Evolutionary conservation across 2,888 invertebrate species (phyloP).

Genomic region (Ormyrus labotus): DNA sequence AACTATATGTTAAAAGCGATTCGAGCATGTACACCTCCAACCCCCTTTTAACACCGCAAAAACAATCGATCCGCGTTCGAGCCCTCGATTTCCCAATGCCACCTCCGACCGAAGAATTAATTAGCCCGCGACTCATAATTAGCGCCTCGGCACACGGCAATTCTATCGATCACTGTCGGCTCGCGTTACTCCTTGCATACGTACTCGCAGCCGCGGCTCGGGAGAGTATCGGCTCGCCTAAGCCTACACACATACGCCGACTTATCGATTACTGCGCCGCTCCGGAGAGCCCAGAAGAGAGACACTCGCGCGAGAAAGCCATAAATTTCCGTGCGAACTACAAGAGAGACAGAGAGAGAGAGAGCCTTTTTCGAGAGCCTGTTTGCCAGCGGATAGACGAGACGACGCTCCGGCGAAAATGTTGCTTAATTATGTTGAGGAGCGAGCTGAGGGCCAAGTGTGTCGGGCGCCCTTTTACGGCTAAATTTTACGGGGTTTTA

Average conservation of each 20-base stretch:
- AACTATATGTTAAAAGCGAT: no score
- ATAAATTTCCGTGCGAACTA: slow-evolving; percentile 42
- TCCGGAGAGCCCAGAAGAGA: slow-evolving; percentile 21
- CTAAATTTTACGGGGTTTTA: no score
- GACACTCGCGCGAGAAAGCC: slow-evolving; percentile 44
- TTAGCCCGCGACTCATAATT: slow-evolving; percentile 3
- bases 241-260: slow-evolving; percentile 21
- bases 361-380: background rate
- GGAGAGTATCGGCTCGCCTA: background rate
- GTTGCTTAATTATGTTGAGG: slow-evolving; percentile 20
- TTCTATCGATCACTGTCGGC: slow-evolving; percentile 42
- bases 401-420: background rate
- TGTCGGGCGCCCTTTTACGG: no score
- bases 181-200: slow-evolving; percentile 11
- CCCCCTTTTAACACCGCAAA: no score
- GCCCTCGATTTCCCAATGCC: no score
- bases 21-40: no score
- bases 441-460: no score
- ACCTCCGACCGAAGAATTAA: slow-evolving; percentile 10
- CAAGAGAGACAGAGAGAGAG: no score
- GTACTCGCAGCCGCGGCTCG: background rate
- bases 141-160: background rate
- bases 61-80: no score
- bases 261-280: slow-evolving; percentile 47
- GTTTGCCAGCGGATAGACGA: background rate